phyloP scores from a whole-genome alignment of 2,797 vertebrate genomes.

The Sphaeramia orbicularis region DNA sequence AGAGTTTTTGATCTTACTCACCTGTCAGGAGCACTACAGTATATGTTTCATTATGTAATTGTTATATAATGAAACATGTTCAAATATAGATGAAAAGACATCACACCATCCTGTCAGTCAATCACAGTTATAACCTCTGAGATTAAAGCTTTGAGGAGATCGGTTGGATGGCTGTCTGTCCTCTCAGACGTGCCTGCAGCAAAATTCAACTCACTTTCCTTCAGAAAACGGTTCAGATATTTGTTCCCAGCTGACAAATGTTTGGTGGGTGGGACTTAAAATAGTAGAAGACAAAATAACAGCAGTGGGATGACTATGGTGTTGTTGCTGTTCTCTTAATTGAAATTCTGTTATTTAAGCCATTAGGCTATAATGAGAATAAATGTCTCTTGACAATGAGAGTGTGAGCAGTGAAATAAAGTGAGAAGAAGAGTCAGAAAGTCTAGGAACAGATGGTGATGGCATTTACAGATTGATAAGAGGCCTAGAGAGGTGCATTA shows the following conservation, averaged over 20 bases:
- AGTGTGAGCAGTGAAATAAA: slow-evolving; percentile 45
- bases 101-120: slow-evolving; percentile 25
- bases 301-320: not conserved
- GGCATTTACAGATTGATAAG: slow-evolving; percentile 65
- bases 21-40: too few species aligned
- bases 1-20: too few species aligned
- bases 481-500: slow-evolving; percentile 54
- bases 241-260: not conserved
- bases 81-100: slow-evolving; percentile 1
- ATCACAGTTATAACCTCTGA: slow-evolving; percentile 1
- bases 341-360: too few species aligned
- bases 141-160: not conserved
- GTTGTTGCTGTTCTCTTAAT: slow-evolving; percentile 38
- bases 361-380: slow-evolving; percentile 39
- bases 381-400: slow-evolving; percentile 49
- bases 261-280: slow-evolving; percentile 12
- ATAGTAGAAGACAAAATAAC: slow-evolving; percentile 31
- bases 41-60: too few species aligned
- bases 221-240: slow-evolving; percentile 17
- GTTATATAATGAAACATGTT: slow-evolving; percentile 17
- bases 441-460: slow-evolving; percentile 63
- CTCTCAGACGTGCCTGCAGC: slow-evolving; percentile 11
- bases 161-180: slow-evolving; percentile 29
- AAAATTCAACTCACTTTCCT: slow-evolving; percentile 12
- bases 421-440: slow-evolving; percentile 46